phyloP scores from a whole-genome alignment of 1,140 invertebrate species.

The Lepidurus packardi region DNA sequence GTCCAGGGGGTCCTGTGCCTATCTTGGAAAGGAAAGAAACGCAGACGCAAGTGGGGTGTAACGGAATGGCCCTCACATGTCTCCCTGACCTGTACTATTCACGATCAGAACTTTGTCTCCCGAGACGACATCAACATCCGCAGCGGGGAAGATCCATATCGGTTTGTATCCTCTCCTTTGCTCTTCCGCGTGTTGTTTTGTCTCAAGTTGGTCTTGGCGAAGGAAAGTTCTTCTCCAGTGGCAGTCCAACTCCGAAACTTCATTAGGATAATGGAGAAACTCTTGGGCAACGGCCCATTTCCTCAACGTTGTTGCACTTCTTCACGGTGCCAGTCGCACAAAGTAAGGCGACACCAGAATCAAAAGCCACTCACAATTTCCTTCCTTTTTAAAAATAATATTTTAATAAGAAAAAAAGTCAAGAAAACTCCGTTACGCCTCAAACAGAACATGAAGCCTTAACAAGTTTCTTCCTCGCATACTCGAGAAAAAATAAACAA shows the following conservation, averaged over 20 bases:
- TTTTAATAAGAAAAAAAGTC: not conserved
- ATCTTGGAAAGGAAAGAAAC: not conserved
- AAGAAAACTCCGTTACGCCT: not conserved
- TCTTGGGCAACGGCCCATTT: not conserved
- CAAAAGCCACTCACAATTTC: not conserved
- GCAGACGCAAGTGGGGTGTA: slow-evolving; percentile 1
- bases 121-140: slow-evolving; percentile 20
- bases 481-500: slow-evolving; percentile 20
- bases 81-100: slow-evolving; percentile 15
- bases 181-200: not conserved
- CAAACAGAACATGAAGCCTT: slow-evolving; percentile 2
- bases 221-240: not conserved
- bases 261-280: slow-evolving; percentile 12
- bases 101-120: slow-evolving; percentile 19
- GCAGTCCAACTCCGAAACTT: not conserved
- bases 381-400: too few relatives aligned
- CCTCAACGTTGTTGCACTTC: slow-evolving; percentile 4
- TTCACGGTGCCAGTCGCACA: not conserved
- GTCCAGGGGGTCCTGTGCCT: not conserved
- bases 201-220: not conserved
- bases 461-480: not conserved
- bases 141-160: slow-evolving; percentile 16
- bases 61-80: slow-evolving; percentile 9
- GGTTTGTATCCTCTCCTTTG: not conserved
- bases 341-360: slow-evolving; percentile 5